Evolutionary conservation across 2,797 vertebrate species (phyloP), one percentile per base, ranked within the genome.

Genomic region (Petrocephalus sullivani): DNA sequence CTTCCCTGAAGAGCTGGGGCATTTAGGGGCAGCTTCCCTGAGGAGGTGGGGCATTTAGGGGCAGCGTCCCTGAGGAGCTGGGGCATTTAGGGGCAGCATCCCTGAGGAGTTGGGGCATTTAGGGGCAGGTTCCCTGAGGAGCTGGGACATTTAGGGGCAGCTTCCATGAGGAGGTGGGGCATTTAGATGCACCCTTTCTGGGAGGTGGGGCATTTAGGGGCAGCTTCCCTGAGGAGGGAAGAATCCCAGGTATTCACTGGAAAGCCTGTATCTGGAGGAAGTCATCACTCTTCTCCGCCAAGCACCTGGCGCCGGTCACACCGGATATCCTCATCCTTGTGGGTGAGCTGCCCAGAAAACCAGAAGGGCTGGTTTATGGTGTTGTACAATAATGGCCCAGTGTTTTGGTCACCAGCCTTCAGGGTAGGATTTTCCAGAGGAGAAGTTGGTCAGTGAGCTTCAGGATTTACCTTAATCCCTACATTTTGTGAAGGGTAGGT

Each of bases 381-480:
- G 7, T 78, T 41, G 16, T 46, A 78, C 71, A 78, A 78, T 46
- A 16, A 78, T 46, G 41, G 33, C 19, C 37, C 71, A 46, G 37
- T 78, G 16, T 78, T 78, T 78, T n/a, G 37, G 71, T 78, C 71
- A 78, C 71, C 71, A 46, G 71, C 71, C 71, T 78, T n/a, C 37
- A n/a, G 71, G 71, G 71, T 37, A 78, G 19, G 37, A 16, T 78
- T 78, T 75, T 78, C 33, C 71, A 19, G 37, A 78, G 1, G 37
- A 56, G 14, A 16, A 56, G 16, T 46, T 16, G 71, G 71, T 46
- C 2, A 3, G 71, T 46, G n/a, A 46, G 16, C 37, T 46, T 46
- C 12, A 23, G 19, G 14, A 41, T 78, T 41, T 37, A 78, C 10
- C 1, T 78, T 78, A 46, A 78, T 78, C 19, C 71, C 41, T 78